Base-by-base conservation (phyloP, 2,888 invertebrate species). In the Notodonta dromedarius region DNA sequence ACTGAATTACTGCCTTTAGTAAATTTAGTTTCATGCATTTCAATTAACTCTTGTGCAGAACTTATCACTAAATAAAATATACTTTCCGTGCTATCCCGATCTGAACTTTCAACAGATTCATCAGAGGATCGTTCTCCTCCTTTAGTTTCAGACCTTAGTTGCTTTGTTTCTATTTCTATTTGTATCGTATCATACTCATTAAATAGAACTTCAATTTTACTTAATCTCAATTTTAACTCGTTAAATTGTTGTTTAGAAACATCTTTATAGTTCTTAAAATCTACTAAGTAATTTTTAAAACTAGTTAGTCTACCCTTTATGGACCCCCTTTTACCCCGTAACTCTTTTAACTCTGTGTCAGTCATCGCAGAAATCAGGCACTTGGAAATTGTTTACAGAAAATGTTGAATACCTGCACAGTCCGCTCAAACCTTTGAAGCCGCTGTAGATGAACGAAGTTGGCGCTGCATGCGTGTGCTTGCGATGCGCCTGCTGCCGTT, bases 101-200 rank as follows among this genome's bases (percentile, higher is more conserved):
- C 44, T 44, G 44, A 11, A 44, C 44, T 44, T 12, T 44, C 11
- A 44, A 12, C 4, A 4, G 44, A 8, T 11, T 12, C 44, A 4
- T 44, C 44, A 24, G 24, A 24, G 24, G 24, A 24, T 24, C 24
- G 24, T 24, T 24, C 24, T 24, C 24, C 24, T 24, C 24, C 24
- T 24, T 24, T 24, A 44, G 44, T 11, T 11, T 44, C 44, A 4
- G 44, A 8, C 11, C 11, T 9, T 12, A 44, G 11, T 9, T 44
- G 11, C 44, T 12, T 44, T 44, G 13, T 14, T 42, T 55, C 55
- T 14, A 55, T 55, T 42, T 55, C 42, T 14, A 2, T n/a, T 55
- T 55, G 55, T 42, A 55, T 42, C 16, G 55, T 55, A 16, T 55
- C 55, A 55, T 55, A 55, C 55, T 55, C 55, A 55, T 55, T 42